A percentile compares a stretch with the other conserved stretches of the same genome.
Evolutionary conservation across 2,888 invertebrate genomes (phyloP).

Genomic region (Epistrophe grossulariae): DNA sequence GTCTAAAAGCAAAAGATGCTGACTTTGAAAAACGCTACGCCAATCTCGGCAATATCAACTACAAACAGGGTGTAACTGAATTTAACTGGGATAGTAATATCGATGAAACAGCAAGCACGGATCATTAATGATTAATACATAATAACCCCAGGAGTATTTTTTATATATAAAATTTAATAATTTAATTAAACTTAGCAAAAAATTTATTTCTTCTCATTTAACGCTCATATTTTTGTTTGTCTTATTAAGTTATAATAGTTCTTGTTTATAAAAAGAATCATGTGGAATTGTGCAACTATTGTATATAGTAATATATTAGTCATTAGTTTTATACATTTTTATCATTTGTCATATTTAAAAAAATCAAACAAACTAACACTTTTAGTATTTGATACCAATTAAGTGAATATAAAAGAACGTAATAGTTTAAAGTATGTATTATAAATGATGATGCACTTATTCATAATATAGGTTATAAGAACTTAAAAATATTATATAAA

Average conservation of each 20-base stretch:
- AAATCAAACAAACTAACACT: slow-evolving; percentile 40
- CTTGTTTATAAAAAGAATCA: slow-evolving; percentile 5
- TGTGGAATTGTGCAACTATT: slow-evolving; percentile 15
- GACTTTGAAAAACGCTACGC: slow-evolving; percentile 93
- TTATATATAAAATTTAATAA: neutral
- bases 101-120: slow-evolving; percentile 86
- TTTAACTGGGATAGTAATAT: slow-evolving; percentile 95
- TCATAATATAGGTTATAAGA: slow-evolving; percentile 20
- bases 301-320: slow-evolving; percentile 54
- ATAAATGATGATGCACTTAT: slow-evolving; percentile 35
- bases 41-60: slow-evolving; percentile 92
- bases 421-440: slow-evolving; percentile 4
- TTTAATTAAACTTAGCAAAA: slow-evolving; percentile 36
- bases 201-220: slow-evolving; percentile 48
- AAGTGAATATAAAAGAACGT: slow-evolving; percentile 45
- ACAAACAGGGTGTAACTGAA: slow-evolving; percentile 90
- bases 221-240: slow-evolving; percentile 19
- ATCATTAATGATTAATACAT: slow-evolving; percentile 79
- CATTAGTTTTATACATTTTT: slow-evolving; percentile 51
- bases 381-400: slow-evolving; percentile 69
- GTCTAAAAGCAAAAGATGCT: slow-evolving; percentile 90
- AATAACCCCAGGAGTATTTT: slow-evolving; percentile 71
- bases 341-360: slow-evolving; percentile 19
- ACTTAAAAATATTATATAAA: slow-evolving; percentile 16
- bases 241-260: slow-evolving; percentile 21